A percentile compares a stretch with the other conserved stretches of the same genome.
These are phyloP conservation scores for Epinotia demarniana DNA, from an alignment of 2,888 invertebrate genomes.

Conservation along the genomic window DNA sequence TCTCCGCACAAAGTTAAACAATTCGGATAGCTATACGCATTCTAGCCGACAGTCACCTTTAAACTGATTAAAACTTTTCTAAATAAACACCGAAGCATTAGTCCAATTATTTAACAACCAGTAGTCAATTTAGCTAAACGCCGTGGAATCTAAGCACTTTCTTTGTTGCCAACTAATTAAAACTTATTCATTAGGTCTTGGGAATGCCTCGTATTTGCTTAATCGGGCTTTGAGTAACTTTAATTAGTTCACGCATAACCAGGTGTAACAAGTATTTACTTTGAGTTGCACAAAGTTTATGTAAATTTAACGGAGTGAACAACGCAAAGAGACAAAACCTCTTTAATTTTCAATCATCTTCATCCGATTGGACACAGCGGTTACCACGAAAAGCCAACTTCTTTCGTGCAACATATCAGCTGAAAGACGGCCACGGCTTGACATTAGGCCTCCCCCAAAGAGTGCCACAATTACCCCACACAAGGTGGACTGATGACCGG, in stretches of 20 bases:
- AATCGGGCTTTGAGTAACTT: slow-evolving; percentile 44
- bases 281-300: neutral
- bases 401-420: too few species aligned
- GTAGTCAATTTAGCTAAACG: slow-evolving; percentile 31
- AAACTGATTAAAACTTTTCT: slow-evolving; percentile 16
- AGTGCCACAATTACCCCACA: too few species aligned
- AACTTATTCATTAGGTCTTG: slow-evolving; percentile 54
- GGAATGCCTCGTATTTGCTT: slow-evolving; percentile 47
- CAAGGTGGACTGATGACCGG: too few species aligned
- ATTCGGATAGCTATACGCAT: neutral
- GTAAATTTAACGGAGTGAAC: neutral
- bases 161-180: slow-evolving; percentile 54
- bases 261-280: slow-evolving; percentile 23
- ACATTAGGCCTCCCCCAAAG: too few species aligned
- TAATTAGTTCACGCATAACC: slow-evolving; percentile 42
- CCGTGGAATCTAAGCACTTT: slow-evolving; percentile 41
- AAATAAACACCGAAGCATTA: slow-evolving; percentile 11
- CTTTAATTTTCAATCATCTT: too few species aligned
- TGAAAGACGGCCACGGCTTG: too few species aligned
- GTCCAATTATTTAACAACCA: neutral
- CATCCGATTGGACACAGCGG: too few species aligned
- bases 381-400: too few species aligned
- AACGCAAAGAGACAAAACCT: neutral
- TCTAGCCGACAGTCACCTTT: neutral
- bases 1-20: too few species aligned